Base-by-base conservation (phyloP, 2,113 vertebrate genomes). In the Crotalus viridis region DNA sequence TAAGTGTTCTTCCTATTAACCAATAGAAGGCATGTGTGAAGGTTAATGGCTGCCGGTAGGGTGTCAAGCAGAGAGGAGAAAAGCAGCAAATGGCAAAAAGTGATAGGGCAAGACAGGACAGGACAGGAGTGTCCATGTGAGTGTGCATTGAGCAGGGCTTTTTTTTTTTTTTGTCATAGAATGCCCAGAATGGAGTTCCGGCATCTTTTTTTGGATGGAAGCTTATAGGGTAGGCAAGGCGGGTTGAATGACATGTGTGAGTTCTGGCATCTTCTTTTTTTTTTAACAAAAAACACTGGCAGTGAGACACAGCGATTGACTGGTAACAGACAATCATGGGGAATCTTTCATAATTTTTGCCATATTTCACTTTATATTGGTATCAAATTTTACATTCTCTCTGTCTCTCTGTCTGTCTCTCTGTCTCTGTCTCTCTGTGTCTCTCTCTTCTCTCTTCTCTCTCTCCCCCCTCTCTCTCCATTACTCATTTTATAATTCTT, bases 11-110 rank as follows among this genome's bases (percentile, higher is more conserved):
- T 39, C 51, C 89, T 96, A 85, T 39, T 93, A 89, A 89, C 3
- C 1, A 74, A 87, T n/a, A 87, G 89, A 69, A 91, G 93, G 89
- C 89, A 91, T 89, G 87, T 91, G 93, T 86, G 81, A 91, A 94
- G 92, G 90, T 46, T 93, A 93, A 94, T 74, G 52, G 8, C 89
- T 96, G 57, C 69, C 87, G 88, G 91, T 1, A 39, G 91, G 28
- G 93, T 95, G 88, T 57, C 81, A 95, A 95, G 91, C 90, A 93
- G 87, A 52, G 54, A 54, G 92, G 94, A 81, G 94, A 74, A 87
- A 90, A 95, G 93, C 48, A 88, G 81, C 93, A 92, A 69, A n/a
- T 39, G 54, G 69, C 48, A 61, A 39, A 61, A 90, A 57, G 69
- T 39, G n/a, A 74, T 74, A 74, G 17, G 33, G 39, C 2, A 39